These are phyloP conservation scores for Enchytraeus crypticus DNA, from an alignment of 2,888 invertebrate species.

Conservation along the genomic window DNA sequence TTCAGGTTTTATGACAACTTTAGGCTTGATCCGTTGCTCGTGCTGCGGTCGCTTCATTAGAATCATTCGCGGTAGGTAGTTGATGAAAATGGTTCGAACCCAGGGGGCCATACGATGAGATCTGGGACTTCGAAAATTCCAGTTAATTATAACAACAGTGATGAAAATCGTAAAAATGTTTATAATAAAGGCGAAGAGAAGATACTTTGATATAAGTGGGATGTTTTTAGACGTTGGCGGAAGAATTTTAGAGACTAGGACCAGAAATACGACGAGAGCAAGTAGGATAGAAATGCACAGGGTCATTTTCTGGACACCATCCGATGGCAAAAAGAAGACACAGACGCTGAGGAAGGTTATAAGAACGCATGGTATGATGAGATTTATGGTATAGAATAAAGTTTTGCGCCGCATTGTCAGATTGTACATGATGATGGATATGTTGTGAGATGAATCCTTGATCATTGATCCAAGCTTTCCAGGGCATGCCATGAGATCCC, in stretches of 20 bases:
- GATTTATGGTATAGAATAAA: constrained; percentile 96
- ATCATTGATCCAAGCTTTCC: constrained; percentile 33
- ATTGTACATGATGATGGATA: constrained; percentile 73
- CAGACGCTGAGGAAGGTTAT: constrained; percentile 59
- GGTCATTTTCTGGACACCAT: constrained; percentile 60
- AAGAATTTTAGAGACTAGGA: constrained; percentile 83
- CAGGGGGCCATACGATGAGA: constrained; percentile 97
- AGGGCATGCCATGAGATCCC: constrained; percentile 47
- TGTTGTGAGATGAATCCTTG: constrained; percentile 30
- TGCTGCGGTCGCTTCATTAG: constrained; percentile 80
- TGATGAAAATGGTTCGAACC: constrained; percentile 88
- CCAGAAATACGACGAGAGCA: constrained; percentile 62
- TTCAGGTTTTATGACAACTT: too few species aligned
- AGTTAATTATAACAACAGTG: constrained; percentile 96
- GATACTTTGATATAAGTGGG: constrained; percentile 94
- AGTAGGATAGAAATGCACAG: constrained; percentile 93
- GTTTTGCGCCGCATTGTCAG: constrained; percentile 77
- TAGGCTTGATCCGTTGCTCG: constrained; percentile 7
- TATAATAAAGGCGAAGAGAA: constrained; percentile 90
- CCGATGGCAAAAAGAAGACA: constrained; percentile 95
- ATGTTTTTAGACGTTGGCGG: constrained; percentile 96
- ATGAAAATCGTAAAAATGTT: constrained; percentile 98
- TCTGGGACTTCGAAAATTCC: constrained; percentile 90
- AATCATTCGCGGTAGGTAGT: constrained; percentile 81
- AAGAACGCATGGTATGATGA: constrained; percentile 93